Base-by-base conservation (phyloP, 2,888 invertebrate species). In the Melinaea marsaeus region DNA sequence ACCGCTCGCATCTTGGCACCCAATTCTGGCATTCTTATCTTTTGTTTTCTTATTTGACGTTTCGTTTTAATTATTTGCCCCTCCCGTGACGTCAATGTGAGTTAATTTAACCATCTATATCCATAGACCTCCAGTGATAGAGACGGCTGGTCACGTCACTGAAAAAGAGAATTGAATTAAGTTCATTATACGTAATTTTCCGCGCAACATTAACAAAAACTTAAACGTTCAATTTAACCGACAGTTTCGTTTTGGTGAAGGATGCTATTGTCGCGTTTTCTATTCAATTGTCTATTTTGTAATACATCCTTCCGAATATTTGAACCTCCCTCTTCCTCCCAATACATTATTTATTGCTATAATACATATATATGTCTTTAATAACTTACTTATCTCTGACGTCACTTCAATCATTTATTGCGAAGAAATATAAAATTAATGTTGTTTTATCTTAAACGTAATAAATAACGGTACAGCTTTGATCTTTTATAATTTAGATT, bases 1-100 rank as follows among this genome's bases (percentile, higher is more conserved):
- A 91, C 76, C 54, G 90, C 90, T 67, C 91, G 86, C 90, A 90
- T 90, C 80, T 91, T 86, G 57, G 90, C 84, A 48, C 90, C 87
- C 75, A 91, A 74, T 79, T 91, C 90, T 64, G 87, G 90, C 91
- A 91, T 91, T 79, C 74, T 69, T 68, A 54, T 63, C 69, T 71
- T 69, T 67, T 47, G 66, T 59, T 66, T 69, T 62, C 69, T 63
- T 61, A 56, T 69, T 60, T 69, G 48, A 64, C 60, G 63, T 56
- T 70, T 72, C 69, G 62, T 51, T 56, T 56, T 47, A 42, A 46
- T 69, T 68, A 57, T 63, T 22, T 22, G 22, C 63, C 58, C 57
- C 58, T 68, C 61, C 63, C 60, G 45, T 55, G 54, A 58, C 68
- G 58, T 71, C 22, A 54, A 9, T 4, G n/a, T 42, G 42, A 42